Evolutionary conservation across 2,888 invertebrate genomes (phyloP), one percentile per base, ranked within the genome.

Genomic region (Alcis repandata): DNA sequence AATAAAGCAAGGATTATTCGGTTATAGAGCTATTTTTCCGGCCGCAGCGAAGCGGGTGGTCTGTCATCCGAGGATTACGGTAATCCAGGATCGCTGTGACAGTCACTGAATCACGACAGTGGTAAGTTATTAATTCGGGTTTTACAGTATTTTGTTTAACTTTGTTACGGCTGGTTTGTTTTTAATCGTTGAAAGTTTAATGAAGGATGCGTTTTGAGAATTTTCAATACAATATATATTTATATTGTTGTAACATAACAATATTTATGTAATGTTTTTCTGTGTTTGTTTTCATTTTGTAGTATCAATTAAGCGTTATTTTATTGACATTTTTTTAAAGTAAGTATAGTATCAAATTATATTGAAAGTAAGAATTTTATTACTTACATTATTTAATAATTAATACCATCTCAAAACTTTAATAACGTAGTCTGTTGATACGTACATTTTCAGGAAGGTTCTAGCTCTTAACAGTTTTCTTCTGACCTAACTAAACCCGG

Each of bases 21-120:
- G 75, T 77, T 76, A 77, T 68, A 54, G 52, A 56, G 66, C 68
- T 63, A 74, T 77, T 70, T 75, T 74, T 73, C 72, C 62, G 53
- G 38, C 40, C 68, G 43, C 43, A 48, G 62, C 59, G 57, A 49
- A 40, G 52, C 36, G 41, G n/a, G n/a, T 40, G 64, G 70, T 74
- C 67, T 67, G 51, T 76, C 74, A 75, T 69, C 61, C 63, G 52
- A 63, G 58, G 40, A 57, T 63, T 63, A 63, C 11, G 13, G 8
- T 58, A 52, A 63, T 63, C 63, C 48, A 11, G 52, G 57, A 38
- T 43, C 32, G 13, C 63, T 43, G 8, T 59, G 53, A 51, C 59
- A 57, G 53, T 40, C 51, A 51, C 36, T 67, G 48, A 63, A 63
- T 68, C 43, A 57, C 45, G 45, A 1, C 45, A 11, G 20, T 45